phyloP scores from a whole-genome alignment of 37 sponge, comb jelly and placozoan genomes.

The Eunapius fragilis region DNA sequence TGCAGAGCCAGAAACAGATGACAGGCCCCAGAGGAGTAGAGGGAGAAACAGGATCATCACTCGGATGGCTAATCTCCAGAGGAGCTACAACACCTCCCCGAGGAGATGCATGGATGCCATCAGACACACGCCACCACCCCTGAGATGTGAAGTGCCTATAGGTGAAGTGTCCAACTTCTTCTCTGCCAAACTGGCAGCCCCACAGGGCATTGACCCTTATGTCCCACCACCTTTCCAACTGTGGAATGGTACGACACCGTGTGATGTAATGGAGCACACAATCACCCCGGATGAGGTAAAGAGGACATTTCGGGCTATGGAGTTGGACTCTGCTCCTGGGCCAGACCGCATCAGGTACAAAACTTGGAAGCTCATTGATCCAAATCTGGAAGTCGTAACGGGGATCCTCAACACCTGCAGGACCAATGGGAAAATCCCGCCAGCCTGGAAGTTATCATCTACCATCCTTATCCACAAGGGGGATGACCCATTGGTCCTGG shows the following conservation, averaged over 20 bases:
- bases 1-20: no score
- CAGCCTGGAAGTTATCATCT: slow-evolving; percentile 23
- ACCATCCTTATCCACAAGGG: slow-evolving; percentile 36
- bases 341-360: slow-evolving; percentile 19
- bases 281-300: not conserved
- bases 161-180: no score
- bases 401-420: slow-evolving; percentile 13
- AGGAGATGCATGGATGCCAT: no score
- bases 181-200: no score
- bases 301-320: not conserved
- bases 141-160: no score
- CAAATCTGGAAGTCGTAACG: not conserved
- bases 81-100: no score
- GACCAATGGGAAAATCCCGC: slow-evolving; percentile 5
- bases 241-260: not conserved
- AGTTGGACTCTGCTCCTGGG: slow-evolving; percentile 18
- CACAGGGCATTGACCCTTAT: no score
- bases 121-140: no score
- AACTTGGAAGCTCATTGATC: not conserved
- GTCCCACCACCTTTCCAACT: slow-evolving; percentile 2
- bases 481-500: not conserved
- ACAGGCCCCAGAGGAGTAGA: no score
- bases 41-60: no score
- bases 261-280: not conserved
- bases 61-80: no score